Conservation (phyloP, 2,888 invertebrate species). For the Malachius bipustulatus region DNA sequence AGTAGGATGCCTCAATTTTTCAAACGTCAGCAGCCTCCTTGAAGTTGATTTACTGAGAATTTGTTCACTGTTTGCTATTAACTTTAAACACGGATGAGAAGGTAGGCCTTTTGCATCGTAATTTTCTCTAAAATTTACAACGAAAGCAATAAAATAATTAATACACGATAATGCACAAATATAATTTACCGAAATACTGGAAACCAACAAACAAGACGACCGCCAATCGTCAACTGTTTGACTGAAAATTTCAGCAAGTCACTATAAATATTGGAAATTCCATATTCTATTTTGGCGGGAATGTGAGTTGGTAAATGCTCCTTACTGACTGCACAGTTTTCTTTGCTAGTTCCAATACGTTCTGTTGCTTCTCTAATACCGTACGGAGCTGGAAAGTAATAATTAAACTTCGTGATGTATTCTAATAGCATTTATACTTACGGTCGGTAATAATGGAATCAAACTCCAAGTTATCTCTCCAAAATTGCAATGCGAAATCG, state of each 20-base stretch:
- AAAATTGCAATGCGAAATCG: conserved; percentile 78
- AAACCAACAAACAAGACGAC: conserved; percentile 90
- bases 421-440: conserved; percentile 39
- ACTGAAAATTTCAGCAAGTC: conserved; percentile 82
- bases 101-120: conserved; percentile 66
- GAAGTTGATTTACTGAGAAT: conserved; percentile 67
- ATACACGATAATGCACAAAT: too few relatives aligned
- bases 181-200: conserved; percentile 69
- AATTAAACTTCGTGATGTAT: neutral
- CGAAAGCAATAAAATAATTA: too few relatives aligned
- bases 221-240: conserved; percentile 57
- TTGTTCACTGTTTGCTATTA: conserved; percentile 85
- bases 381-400: conserved; percentile 70
- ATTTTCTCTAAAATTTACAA: conserved; percentile 56
- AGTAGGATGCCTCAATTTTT: conserved; percentile 53
- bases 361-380: conserved; percentile 92
- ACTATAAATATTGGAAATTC: conserved; percentile 64
- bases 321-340: conserved; percentile 50
- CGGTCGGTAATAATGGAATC: conserved; percentile 96
- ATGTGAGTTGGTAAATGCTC: conserved; percentile 58
- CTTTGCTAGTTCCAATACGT: conserved; percentile 58
- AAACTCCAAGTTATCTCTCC: conserved; percentile 57
- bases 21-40: conserved; percentile 74
- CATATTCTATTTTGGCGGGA: conserved; percentile 78
- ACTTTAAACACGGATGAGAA: conserved; percentile 59